Evolutionary conservation across 2,888 invertebrate genomes (phyloP).

Genomic region (Stictocephala bisonia): DNA sequence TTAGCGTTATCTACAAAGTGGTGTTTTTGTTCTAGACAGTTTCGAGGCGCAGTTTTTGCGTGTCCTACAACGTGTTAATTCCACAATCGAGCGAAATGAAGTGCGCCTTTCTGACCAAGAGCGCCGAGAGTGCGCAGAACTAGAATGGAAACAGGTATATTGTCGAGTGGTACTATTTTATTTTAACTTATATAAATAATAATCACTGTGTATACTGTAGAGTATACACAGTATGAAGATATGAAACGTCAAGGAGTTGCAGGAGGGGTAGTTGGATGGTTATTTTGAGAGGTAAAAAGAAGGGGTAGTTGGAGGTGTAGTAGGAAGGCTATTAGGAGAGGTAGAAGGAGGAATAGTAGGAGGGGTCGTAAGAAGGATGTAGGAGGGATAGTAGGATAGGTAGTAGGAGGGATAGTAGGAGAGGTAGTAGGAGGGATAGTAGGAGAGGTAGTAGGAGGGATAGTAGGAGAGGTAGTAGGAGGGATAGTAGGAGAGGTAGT

Average conservation of each 20-base stretch:
- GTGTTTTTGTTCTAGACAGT: constrained; percentile 48
- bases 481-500: no score
- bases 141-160: constrained; percentile 81
- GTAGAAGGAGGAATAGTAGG: no score
- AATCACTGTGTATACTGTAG: background rate
- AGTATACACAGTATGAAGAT: no score
- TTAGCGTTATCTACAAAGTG: no score
- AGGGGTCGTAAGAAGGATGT: no score
- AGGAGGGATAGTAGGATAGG: no score
- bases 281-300: constrained; percentile 24
- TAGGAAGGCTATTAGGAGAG: no score
- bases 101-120: constrained; percentile 83
- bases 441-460: no score
- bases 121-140: constrained; percentile 79
- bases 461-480: no score
- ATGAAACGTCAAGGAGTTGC: background rate
- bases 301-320: no score
- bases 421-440: no score
- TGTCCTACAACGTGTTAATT: constrained; percentile 76
- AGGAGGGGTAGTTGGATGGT: background rate
- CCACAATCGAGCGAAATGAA: constrained; percentile 84
- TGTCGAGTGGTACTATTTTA: background rate
- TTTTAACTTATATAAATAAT: background rate
- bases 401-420: no score
- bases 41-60: constrained; percentile 75